Evolutionary conservation across 2,797 vertebrate genomes (phyloP).

Genomic region (Basileuterus tristriatus): DNA sequence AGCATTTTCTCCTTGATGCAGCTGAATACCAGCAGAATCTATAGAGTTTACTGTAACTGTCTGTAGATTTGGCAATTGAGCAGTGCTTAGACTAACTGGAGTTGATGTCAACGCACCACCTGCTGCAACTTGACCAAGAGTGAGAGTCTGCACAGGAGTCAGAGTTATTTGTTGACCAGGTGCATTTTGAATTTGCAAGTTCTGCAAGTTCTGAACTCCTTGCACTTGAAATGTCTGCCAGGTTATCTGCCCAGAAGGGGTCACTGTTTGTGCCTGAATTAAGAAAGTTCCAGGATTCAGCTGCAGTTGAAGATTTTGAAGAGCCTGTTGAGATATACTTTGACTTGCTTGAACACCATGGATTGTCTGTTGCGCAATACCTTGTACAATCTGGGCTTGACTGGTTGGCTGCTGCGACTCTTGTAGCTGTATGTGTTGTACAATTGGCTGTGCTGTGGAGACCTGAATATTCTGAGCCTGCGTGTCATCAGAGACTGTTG

Average conservation of each 20-base stretch:
- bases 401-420: slow-evolving; percentile 89
- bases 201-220: slow-evolving; percentile 98
- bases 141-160: slow-evolving; percentile 95
- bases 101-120: slow-evolving; percentile 82
- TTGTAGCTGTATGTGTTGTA: slow-evolving; percentile 92
- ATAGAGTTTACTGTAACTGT: slow-evolving; percentile 97
- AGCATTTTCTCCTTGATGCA: slow-evolving; percentile 88
- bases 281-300: slow-evolving; percentile 98
- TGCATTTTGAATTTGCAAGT: slow-evolving; percentile 95
- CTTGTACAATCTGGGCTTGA: slow-evolving; percentile 92
- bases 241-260: slow-evolving; percentile 97
- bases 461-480: slow-evolving; percentile 91
- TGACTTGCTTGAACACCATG: slow-evolving; percentile 83
- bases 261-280: slow-evolving; percentile 99
- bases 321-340: slow-evolving; percentile 82
- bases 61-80: slow-evolving; percentile 97
- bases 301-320: slow-evolving; percentile 95
- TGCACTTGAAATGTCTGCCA: slow-evolving; percentile 99
- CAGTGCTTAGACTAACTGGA: slow-evolving; percentile 88
- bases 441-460: slow-evolving; percentile 89
- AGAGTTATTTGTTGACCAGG: slow-evolving; percentile 96
- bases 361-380: slow-evolving; percentile 85
- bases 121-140: slow-evolving; percentile 89
- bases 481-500: slow-evolving; percentile 83
- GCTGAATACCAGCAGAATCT: slow-evolving; percentile 87